Evolutionary conservation across 2,888 invertebrate species (phyloP), one percentile per base, ranked within the genome.

Genomic region (Metalampra italica): DNA sequence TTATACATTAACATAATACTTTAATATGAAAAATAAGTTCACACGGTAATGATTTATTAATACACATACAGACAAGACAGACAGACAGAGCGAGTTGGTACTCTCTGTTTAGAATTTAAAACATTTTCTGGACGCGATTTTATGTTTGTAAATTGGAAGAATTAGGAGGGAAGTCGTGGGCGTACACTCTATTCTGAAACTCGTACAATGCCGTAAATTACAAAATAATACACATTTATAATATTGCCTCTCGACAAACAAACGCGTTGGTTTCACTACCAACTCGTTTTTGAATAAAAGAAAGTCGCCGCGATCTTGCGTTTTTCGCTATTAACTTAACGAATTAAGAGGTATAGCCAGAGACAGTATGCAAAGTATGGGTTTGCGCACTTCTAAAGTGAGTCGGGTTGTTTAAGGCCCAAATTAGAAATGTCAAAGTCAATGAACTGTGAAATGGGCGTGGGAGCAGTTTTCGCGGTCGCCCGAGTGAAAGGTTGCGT

Each of bases 381-480:
- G 47, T 41, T 49, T 40, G 13, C 43, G 45, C 45, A 14, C 56
- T 56, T 50, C 50, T 48, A 37, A 53, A 64, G 51, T 56, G 52
- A 12, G 62, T n/a, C 37, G 54, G 55, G 56, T 64, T 64, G 60
- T 52, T 56, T 45, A 52, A 66, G 67, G 63, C 62, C 68, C 65
- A 67, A 70, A 71, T 72, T 69, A 71, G 70, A 70, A 72, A 74
- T 73, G 73, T 70, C 73, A 74, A 74, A 70, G 76, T 76, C 76
- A 71, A 64, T 66, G 75, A 75, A 65, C 76, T 52, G 53, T 47
- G 45, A 34, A 49, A 55, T 54, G 52, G 49, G 56, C 49, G 53
- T 55, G 51, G 40, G 46, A 46, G 32, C 7, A 9, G 8, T 47
- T 51, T 51, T 51, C 51, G 50, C 50, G 46, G 46, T 46, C 46